Conservation (phyloP, 1,140 invertebrate genomes). For the Whitmania pigra region DNA sequence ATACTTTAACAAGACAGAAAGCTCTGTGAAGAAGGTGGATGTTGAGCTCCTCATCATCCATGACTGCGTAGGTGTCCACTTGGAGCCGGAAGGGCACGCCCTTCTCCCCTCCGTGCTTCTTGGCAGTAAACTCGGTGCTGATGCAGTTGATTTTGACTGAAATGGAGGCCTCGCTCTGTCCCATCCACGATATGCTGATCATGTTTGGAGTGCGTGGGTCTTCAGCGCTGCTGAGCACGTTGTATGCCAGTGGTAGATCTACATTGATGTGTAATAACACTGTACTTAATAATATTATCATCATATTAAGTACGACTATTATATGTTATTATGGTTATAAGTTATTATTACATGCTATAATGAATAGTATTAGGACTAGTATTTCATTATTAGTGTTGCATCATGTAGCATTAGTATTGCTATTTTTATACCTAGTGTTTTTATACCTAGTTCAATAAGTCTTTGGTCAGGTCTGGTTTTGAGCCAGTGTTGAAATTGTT, state of each 20-base stretch:
- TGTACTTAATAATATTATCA: too few species aligned
- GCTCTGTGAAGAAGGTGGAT: conserved; percentile 64
- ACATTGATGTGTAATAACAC: too few species aligned
- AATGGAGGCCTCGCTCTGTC: neutral
- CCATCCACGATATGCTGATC: conserved; percentile 1
- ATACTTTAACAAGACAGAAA: conserved; percentile 85
- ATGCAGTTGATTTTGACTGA: conserved; percentile 66
- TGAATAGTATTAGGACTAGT: too few species aligned
- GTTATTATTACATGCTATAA: too few species aligned
- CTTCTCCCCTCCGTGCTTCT: conserved; percentile 94
- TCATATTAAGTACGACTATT: too few species aligned
- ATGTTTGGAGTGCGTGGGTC: neutral
- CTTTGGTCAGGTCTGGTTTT: too few species aligned
- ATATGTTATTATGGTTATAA: too few species aligned
- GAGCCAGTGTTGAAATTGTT: too few species aligned
- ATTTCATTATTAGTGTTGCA: too few species aligned
- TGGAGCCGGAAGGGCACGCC: conserved; percentile 89
- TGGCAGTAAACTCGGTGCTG: conserved; percentile 91
- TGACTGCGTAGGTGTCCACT: conserved; percentile 49
- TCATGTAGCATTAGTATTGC: too few species aligned
- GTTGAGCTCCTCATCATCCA: conserved; percentile 33
- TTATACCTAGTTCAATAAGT: too few species aligned
- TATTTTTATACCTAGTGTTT: too few species aligned
- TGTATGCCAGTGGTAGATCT: conserved; percentile 15
- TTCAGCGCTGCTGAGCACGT: neutral